These are phyloP conservation scores for Drosophila hamatofila DNA, from an alignment of 2,888 invertebrate species.

Conservation along the genomic window DNA sequence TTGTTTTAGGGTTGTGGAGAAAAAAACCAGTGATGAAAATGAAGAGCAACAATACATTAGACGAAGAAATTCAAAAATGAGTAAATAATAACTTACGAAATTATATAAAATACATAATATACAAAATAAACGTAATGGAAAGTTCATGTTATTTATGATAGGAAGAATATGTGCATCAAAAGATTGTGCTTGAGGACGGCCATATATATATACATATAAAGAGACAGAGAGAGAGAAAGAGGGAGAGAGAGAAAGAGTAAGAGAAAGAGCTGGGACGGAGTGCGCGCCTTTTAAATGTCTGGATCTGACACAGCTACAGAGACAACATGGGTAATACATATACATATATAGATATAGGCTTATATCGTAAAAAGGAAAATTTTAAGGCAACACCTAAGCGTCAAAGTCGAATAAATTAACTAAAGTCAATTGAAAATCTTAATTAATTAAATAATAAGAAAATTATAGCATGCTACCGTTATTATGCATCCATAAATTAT, in stretches of 20 bases:
- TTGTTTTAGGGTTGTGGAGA: constrained; percentile 52
- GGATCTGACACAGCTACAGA: constrained; percentile 57
- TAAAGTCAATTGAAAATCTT: constrained; percentile 35
- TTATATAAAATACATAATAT: constrained; percentile 35
- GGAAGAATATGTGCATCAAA: constrained; percentile 44
- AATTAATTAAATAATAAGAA: constrained; percentile 58
- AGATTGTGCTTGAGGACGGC: constrained; percentile 43
- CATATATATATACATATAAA: constrained; percentile 24
- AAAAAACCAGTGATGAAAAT: constrained; percentile 77
- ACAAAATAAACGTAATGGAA: constrained; percentile 29
- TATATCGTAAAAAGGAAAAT: constrained; percentile 37
- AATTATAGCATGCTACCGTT: constrained; percentile 86
- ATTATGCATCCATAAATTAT: constrained; percentile 86
- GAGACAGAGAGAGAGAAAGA: neutral
- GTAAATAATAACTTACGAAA: constrained; percentile 51
- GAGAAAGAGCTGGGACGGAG: constrained; percentile 25
- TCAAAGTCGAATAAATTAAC: constrained; percentile 48
- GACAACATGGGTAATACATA: constrained; percentile 45
- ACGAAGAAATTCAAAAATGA: constrained; percentile 70
- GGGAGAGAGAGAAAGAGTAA: constrained; percentile 6
- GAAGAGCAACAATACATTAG: constrained; percentile 78
- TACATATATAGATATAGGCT: constrained; percentile 22
- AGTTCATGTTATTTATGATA: constrained; percentile 35
- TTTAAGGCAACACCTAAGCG: constrained; percentile 53
- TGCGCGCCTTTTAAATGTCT: constrained; percentile 18